phyloP scores from a whole-genome alignment of 2,888 invertebrate genomes.

The Troilus luridus region DNA sequence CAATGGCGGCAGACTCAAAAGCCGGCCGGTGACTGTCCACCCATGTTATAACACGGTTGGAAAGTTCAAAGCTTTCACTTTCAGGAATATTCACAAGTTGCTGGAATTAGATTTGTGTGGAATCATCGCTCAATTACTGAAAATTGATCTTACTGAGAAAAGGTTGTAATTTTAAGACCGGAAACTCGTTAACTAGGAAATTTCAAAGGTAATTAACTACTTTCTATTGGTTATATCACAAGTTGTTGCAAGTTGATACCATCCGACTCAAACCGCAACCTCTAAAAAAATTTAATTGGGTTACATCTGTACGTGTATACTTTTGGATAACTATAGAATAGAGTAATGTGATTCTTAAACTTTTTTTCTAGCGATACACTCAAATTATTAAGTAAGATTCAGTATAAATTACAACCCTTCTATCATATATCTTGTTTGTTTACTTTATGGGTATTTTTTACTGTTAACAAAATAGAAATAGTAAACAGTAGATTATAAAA shows the following conservation, averaged over 20 bases:
- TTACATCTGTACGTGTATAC: background rate
- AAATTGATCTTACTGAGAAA: background rate
- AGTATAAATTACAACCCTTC: too few species aligned
- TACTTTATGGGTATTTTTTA: too few species aligned
- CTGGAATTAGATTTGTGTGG: background rate
- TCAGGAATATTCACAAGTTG: background rate
- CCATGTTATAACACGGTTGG: background rate
- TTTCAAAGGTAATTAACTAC: background rate
- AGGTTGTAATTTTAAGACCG: background rate
- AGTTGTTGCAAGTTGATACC: background rate
- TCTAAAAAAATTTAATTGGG: background rate
- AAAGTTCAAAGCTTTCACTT: background rate
- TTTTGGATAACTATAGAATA: background rate
- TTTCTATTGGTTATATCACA: background rate
- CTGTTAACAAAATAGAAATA: too few species aligned
- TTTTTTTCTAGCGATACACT: too few species aligned
- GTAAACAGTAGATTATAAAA: too few species aligned
- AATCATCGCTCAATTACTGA: slow-evolving; percentile 23
- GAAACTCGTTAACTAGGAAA: background rate
- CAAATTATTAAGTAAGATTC: too few species aligned
- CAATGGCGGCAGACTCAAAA: background rate
- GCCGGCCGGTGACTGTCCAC: background rate
- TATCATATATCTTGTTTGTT: too few species aligned
- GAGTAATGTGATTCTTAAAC: too few species aligned
- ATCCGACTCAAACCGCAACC: background rate